Evolutionary conservation across 2,888 invertebrate genomes (phyloP), one percentile per base, ranked within the genome.

Genomic region (Calameuta filiformis): DNA sequence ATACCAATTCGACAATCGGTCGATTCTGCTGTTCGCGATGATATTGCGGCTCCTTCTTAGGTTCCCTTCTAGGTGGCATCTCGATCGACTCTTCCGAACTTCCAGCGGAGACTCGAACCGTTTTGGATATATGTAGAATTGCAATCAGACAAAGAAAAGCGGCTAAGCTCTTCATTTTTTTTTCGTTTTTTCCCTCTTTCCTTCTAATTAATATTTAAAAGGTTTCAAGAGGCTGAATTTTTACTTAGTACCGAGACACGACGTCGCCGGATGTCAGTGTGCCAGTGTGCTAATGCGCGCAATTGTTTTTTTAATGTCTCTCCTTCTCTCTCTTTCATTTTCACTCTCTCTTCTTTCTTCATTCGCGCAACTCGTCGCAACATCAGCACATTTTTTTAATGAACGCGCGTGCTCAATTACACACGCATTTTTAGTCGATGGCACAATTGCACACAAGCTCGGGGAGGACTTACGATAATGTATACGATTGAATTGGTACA

Each of bases 1-100:
- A 83, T 34, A 88, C 81, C 6, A 88, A 80, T 78, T 87, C 87
- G 71, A 87, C 35, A 6, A 87, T 84, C n/a, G 88, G 87, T 40
- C 87, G 79, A 68, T 85, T 82, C 76, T 83, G 83, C n/a, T 37
- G 79, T 15, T 56, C 71, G 71, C 23, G 12, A 71, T 71, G 15
- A 34, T 34, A 12, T 12, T 34, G 31, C 71, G 71, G 23, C 33
- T 31, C 12, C 71, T 12, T 81, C 76, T n/a, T 77, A 75, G 11
- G 40, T 33, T 69, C 30, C 31, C 74, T 73, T 73, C 76, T 76
- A 40, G 71, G 73, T 4, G 85, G 84, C 31, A 86, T 81, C 69
- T 87, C 87, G 71, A 87, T 86, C 30, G 86, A 87, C 37, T 84
- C 84, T 30, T 83, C 81, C 73, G 84, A 82, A 73, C 80, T 80